Percentiles rank a stretch among this genome's conserved stretches.
phyloP scores from a whole-genome alignment of 1,140 invertebrate species.

The Ephestia elutella region DNA sequence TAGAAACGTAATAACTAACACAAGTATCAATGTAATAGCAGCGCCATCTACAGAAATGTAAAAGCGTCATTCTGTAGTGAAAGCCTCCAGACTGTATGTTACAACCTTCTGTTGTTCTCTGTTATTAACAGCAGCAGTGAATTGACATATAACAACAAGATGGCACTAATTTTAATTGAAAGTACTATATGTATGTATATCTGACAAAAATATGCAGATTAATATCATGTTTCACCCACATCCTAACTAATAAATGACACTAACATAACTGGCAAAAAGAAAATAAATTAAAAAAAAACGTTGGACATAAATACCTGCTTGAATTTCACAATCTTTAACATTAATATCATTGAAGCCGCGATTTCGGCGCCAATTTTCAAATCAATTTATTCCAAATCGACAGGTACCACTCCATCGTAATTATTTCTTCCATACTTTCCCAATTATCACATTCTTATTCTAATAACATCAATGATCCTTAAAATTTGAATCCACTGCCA shows the following conservation, averaged over 20 bases:
- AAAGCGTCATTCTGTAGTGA: background rate
- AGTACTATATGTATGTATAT: too few relatives aligned
- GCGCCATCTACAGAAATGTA: conserved; percentile 10
- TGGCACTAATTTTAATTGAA: background rate
- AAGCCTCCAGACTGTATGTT: background rate
- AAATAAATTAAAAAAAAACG: background rate
- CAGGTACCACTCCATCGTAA: background rate
- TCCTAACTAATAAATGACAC: too few relatives aligned
- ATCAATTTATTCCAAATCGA: background rate
- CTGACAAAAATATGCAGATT: too few relatives aligned
- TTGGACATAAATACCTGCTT: background rate
- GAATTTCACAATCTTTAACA: background rate
- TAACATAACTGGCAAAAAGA: background rate
- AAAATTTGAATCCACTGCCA: conserved; percentile 22
- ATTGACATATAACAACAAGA: background rate
- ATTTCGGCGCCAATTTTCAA: background rate
- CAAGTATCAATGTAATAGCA: background rate
- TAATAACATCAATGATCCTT: background rate
- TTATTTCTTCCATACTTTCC: background rate
- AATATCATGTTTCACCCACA: too few relatives aligned
- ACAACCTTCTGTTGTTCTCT: background rate
- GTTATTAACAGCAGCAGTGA: background rate
- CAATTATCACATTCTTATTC: background rate
- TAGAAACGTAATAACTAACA: background rate
- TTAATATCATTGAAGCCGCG: too few relatives aligned